phyloP scores from a whole-genome alignment of 2,113 vertebrate genomes.

The Microtus richardsoni region DNA sequence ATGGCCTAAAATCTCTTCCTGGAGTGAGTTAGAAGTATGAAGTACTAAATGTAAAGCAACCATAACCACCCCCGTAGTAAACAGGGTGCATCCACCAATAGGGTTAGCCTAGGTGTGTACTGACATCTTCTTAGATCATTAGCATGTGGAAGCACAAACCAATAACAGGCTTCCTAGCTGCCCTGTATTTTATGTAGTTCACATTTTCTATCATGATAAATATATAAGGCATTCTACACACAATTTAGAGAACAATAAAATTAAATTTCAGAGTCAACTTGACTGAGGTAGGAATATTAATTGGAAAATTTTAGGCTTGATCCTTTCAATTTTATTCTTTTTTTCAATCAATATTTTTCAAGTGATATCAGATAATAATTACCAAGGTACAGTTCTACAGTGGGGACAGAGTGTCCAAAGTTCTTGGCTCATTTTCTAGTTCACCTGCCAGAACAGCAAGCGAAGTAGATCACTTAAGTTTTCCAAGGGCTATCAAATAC shows the following conservation, averaged over 20 bases:
- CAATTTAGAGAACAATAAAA: not conserved
- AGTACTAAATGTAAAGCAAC: not conserved
- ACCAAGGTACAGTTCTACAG: not conserved
- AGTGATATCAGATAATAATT: not conserved
- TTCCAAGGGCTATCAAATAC: not conserved
- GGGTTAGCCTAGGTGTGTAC: not conserved
- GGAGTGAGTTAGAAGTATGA: not conserved
- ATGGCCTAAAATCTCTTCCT: not conserved
- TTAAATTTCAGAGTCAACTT: not conserved
- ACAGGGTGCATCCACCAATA: not conserved
- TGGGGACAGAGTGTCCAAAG: not conserved
- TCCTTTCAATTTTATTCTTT: not conserved
- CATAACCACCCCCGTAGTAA: not conserved
- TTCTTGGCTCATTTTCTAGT: not conserved
- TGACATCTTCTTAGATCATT: not conserved
- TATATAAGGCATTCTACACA: not conserved
- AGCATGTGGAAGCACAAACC: not conserved
- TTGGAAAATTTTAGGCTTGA: not conserved
- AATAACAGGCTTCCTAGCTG: not conserved
- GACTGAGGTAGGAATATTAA: not conserved
- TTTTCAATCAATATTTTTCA: not conserved
- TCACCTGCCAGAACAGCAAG: not conserved
- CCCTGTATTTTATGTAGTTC: not conserved
- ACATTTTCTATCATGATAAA: not conserved
- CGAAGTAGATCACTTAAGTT: not conserved